Conservation (phyloP, 2,888 invertebrate species). For the Drosophila tripunctata region DNA sequence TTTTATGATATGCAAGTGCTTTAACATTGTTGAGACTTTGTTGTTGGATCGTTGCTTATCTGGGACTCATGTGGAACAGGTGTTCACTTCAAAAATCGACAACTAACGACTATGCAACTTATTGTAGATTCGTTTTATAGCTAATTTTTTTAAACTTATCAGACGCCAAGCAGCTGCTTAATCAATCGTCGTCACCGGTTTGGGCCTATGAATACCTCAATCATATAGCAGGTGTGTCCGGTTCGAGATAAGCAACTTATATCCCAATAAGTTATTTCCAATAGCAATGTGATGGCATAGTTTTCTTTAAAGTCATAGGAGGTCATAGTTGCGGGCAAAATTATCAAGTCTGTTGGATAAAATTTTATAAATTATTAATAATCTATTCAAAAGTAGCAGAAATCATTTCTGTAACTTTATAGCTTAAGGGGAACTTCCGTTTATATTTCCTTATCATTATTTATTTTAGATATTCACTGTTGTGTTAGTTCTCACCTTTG, state of each 20-base stretch:
- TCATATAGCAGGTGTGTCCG: conserved; percentile 36
- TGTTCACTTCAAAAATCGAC: conserved; percentile 47
- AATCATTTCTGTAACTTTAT: no score
- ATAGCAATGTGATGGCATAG: no score
- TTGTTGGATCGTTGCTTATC: conserved; percentile 43
- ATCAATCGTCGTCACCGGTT: conserved; percentile 9
- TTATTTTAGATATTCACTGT: no score
- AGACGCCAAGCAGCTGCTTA: conserved; percentile 37
- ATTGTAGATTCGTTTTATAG: conserved; percentile 24
- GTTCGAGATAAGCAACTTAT: conserved; percentile 11
- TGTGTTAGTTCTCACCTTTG: no score
- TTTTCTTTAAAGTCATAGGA: no score
- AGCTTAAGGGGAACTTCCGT: no score
- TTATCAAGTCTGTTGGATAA: no score
- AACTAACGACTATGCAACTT: conserved; percentile 2
- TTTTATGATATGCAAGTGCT: conserved; percentile 53
- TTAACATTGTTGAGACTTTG: conserved; percentile 22
- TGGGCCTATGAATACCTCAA: conserved; percentile 2
- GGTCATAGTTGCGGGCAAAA: no score
- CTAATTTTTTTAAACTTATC: conserved; percentile 45
- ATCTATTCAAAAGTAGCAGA: no score
- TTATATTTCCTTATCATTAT: no score
- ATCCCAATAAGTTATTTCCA: conserved; percentile 15
- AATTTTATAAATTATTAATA: no score
- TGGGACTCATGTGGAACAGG: conserved; percentile 39